Base-by-base conservation (phyloP, 2,888 invertebrate species). In the Phytoseiulus persimilis region DNA sequence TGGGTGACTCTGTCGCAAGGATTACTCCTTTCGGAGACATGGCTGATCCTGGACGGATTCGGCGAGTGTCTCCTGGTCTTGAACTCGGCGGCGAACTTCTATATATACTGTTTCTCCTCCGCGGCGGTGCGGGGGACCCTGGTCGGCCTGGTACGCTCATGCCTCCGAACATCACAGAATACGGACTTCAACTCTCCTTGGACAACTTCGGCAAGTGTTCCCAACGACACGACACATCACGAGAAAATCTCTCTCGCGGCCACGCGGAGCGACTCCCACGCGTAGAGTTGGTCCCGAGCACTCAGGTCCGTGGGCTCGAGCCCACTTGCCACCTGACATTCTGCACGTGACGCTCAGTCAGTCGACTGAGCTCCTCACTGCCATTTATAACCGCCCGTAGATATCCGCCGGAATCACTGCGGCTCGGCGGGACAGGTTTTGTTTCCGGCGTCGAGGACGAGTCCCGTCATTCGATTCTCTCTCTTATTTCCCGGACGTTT, bases 31-130 rank as follows among this genome's bases (percentile, higher is more conserved):
- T n/a, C 87, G 39, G 33, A 31, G 32, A 32, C 87, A 14, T 87
- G n/a, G n/a, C n/a, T 39, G 32, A 32, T 87, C 1, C 45, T 87
- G 31, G 87, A 87, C 32, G 28, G n/a, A 18, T 0, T 33, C 28
- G n/a, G 32, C 18, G 87, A 87, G 31, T 39, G 32, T 9, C 33
- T 87, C 0, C 39, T 87, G 6, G 87, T 45, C 5, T 6, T 87
- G 39, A 87, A 33, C 31, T 32, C 87, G n/a, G 32, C 87, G 11
- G 32, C 32, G n/a, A 87, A 87, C 33, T 87, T 87, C 33, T 31
- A 87, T 33, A 33, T 33, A 2, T 87, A 87, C 23, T 33, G 87
- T 87, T 31, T 32, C 33, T 87, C 39, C 9, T 87, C 33, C 9
- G 45, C 11, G 11, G 33, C 87, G 9, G 87, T 87, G n/a, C 87